Conservation (phyloP, 2,797 vertebrate genomes). For the Taenioides sp. region DNA sequence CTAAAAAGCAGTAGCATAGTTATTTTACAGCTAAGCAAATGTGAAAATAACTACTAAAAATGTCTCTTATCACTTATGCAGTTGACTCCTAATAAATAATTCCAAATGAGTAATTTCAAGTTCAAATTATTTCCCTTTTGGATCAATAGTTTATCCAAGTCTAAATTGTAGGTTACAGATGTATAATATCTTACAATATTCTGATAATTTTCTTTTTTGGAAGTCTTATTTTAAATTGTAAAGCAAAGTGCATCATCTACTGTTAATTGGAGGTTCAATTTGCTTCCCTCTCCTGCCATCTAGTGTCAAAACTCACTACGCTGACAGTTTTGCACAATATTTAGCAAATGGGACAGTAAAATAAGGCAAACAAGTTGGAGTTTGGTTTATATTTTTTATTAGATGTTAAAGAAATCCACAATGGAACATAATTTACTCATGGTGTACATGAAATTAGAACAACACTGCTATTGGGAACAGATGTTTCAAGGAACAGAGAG, state of each 20-base stretch:
- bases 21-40: no score
- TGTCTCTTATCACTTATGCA: no score
- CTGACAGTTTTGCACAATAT: background rate
- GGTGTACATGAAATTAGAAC: constrained; percentile 96
- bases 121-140: no score
- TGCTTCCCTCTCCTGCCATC: constrained; percentile 39
- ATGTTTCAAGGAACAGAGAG: constrained; percentile 47
- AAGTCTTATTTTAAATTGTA: background rate
- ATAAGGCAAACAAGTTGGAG: constrained; percentile 7
- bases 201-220: background rate
- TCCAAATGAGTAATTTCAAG: no score
- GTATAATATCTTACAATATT: no score
- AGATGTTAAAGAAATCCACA: constrained; percentile 98
- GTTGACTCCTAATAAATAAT: no score
- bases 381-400: constrained; percentile 92
- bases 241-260: no score
- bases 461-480: constrained; percentile 87
- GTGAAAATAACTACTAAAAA: no score
- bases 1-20: no score
- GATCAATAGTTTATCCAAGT: no score
- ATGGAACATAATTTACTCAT: constrained; percentile 97
- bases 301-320: constrained; percentile 29
- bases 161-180: no score
- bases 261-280: no score
- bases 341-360: background rate